These are phyloP conservation scores for Rhagonycha fulva DNA, from an alignment of 2,888 invertebrate genomes.

Conservation along the genomic window DNA sequence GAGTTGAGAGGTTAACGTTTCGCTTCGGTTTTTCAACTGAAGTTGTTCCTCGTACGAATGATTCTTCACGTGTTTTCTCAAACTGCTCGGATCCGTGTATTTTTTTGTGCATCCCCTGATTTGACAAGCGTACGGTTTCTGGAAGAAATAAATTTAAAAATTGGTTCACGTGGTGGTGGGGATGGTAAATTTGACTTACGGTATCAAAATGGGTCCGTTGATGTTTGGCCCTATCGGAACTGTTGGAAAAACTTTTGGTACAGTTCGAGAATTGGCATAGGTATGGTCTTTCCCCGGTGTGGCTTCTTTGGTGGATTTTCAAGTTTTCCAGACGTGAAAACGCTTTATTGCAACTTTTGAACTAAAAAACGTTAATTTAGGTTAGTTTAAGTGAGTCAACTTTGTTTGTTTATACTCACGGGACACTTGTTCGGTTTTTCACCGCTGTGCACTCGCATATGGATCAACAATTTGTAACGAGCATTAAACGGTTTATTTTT, in stretches of 20 bases:
- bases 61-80: conserved; percentile 91
- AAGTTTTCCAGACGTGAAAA: conserved; percentile 96
- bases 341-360: conserved; percentile 91
- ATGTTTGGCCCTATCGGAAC: conserved; percentile 97
- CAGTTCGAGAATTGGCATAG: conserved; percentile 92
- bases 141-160: conserved; percentile 40
- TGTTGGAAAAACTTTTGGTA: conserved; percentile 96
- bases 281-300: conserved; percentile 96
- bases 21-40: conserved; percentile 46
- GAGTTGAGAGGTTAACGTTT: neutral
- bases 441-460: conserved; percentile 97
- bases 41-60: conserved; percentile 59
- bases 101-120: conserved; percentile 85
- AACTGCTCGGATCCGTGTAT: conserved; percentile 92
- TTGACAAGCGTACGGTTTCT: conserved; percentile 94
- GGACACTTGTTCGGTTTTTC: conserved; percentile 98
- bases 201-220: conserved; percentile 98
- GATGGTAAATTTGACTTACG: conserved; percentile 62
- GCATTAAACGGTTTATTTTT: conserved; percentile 94
- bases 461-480: conserved; percentile 93
- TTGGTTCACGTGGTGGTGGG: neutral
- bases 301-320: conserved; percentile 95
- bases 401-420: conserved; percentile 68
- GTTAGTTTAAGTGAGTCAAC: neutral
- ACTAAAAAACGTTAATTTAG: conserved; percentile 66